Evolutionary conservation across 92 coral and sea anemone genomes (phyloP), one percentile per base, ranked within the genome.

Genomic region (Actinernus sp.): DNA sequence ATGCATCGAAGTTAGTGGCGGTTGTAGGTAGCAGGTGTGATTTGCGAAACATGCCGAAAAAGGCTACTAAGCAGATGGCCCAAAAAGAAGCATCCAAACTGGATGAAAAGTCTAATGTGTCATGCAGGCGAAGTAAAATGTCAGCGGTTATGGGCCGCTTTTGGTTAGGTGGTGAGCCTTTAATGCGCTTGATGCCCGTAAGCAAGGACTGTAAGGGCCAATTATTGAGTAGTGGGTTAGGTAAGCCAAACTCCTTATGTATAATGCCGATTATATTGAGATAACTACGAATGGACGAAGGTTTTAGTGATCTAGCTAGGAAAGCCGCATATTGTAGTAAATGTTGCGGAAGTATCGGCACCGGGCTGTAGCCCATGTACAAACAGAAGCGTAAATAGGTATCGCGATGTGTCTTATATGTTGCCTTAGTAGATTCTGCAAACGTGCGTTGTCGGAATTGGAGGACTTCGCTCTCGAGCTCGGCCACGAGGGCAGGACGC

Each of bases 341-440:
- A 23, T 68, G 76, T 1, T 14, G n/a, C 17, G 28, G 57, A 10
- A 43, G 26, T 23, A 57, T 13, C 3, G 83, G 72, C 2, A 73
- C 81, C 11, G 81, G 81, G 31, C 44, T 37, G 37, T 33, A 71
- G 18, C 69, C 69, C 82, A 74, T 74, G 40, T 31, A 52, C 22
- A 3, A 22, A 23, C 82, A 74, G 56, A 72, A 73, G 31, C 80
- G 9, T 31, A 73, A 27, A 29, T 60, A 74, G 1, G 73, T 74
- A 30, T 61, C 34, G 10, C 57, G 58, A 49, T 74, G 82, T 20
- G 82, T 74, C 24, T 54, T 74, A 47, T 63, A 74, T 21, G 73
- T 62, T 2, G 82, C 63, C 58, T 63, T 74, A 9, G 64, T 62
- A 17, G 82, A 74, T 25, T 74, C 65, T 16, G 82, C 82, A 19